Base-by-base conservation (phyloP, 2,797 vertebrate species). In the Coregonus sp. region DNA sequence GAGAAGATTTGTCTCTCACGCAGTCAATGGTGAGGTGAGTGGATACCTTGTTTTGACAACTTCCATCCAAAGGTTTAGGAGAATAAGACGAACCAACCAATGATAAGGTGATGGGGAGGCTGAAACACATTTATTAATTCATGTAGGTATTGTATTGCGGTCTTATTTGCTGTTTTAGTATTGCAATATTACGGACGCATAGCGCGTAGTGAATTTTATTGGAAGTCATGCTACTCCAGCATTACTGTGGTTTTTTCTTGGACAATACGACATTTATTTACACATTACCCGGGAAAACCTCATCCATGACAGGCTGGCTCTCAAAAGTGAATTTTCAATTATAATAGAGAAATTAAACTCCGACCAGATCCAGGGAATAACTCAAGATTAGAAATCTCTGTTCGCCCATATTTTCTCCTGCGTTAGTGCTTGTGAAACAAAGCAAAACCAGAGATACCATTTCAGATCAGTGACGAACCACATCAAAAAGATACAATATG, bases 401-500 rank as follows among this genome's bases (percentile, higher is more conserved):
- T 85, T 54, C 80, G 89, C 86, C 83, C 86, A 84, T 86, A 79
- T 63, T 80, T 86, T 80, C 69, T 73, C 72, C 31, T 25, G 73
- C 81, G 76, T 76, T 79, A 50, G 35, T 47, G 20, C 18, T 89
- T 78, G 89, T 89, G 84, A 85, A 40, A 40, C 66, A 67, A 61
- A 63, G 20, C 72, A 72, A 54, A 16, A 5, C 66, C 4, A 71
- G 81, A 50, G 5, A 73, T 80, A 84, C 67, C 47, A 35, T 6
- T 75, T 73, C 73, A 25, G 70, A 80, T 78, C 69, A 72, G 54
- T 67, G 70, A 51, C 78, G 11, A 51, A 29, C 56, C 73, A 1
- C 71, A 78, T 70, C 2, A 65, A 35, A 80, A 52, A 69, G 80
- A 76, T 70, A 6, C 70, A 86, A 12, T 84, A 98, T 98, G 97